Base-by-base conservation (phyloP, 2,888 invertebrate species). In the Shargacucullia verbasci region DNA sequence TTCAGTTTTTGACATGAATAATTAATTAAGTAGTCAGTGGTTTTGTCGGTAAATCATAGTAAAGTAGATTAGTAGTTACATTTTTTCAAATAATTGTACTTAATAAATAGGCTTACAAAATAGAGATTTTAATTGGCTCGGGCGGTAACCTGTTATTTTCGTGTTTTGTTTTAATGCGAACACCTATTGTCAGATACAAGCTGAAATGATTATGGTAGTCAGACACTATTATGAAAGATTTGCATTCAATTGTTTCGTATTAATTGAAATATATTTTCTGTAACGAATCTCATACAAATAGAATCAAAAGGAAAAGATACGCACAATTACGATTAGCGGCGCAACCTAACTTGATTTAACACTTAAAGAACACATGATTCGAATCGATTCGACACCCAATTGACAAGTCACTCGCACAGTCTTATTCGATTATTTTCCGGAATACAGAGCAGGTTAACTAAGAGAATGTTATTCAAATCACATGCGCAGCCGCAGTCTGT, bases 401-500 rank as follows among this genome's bases (percentile, higher is more conserved):
- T 38, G 38, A 31, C 44, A 45, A 34, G 12, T n/a, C 64, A 58
- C 49, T 53, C 37, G 33, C 3, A n/a, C 15, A 12, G 41, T 47
- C 20, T 33, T 11, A 57, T 52, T 44, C 47, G 53, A 65, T 57
- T 70, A 60, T 58, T 70, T 59, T 33, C 59, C 46, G 41, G 57
- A 60, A 62, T 46, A 45, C 25, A 38, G 15, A 61, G 50, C 45
- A 27, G 47, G 47, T 49, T 45, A 50, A 15, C 29, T 11, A 57
- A 55, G 46, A 62, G 63, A 71, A 68, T 56, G 57, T 64, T 67
- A 61, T 68, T 61, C 45, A 43, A 53, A 54, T 60, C 57, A 58
- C 56, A 63, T 55, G 53, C 60, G 25, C 25, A 15, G 20, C 15
- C 34, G 45, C 14, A 13, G 46, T 53, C 60, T 15, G n/a, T 40